Evolutionary conservation across 2,888 invertebrate species (phyloP).

Genomic region (Apomyelois bistriatella): DNA sequence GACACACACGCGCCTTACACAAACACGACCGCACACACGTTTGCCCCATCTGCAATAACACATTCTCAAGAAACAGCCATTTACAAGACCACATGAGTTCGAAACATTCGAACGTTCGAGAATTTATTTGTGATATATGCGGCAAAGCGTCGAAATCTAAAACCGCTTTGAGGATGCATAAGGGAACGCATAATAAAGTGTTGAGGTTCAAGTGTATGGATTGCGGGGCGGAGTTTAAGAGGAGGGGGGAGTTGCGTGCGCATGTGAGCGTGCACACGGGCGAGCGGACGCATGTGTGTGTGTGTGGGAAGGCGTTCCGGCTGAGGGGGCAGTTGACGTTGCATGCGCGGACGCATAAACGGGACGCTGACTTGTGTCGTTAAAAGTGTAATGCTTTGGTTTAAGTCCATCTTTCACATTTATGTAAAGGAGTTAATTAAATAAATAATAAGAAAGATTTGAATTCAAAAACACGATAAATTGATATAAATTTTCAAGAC

Average conservation of each 20-base stretch:
- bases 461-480: too few species aligned
- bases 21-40: constrained; percentile 69
- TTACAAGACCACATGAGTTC: constrained; percentile 67
- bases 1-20: constrained; percentile 75
- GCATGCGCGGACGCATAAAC: constrained; percentile 37
- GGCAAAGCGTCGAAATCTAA: constrained; percentile 73
- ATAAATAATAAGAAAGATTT: too few species aligned
- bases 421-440: too few species aligned
- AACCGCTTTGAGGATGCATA: constrained; percentile 74
- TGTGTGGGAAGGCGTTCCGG: constrained; percentile 75
- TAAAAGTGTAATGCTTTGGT: too few species aligned
- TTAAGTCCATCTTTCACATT: too few species aligned
- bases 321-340: constrained; percentile 47
- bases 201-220: constrained; percentile 59
- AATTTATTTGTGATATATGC: constrained; percentile 77
- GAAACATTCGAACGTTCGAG: constrained; percentile 62
- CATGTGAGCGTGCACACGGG: constrained; percentile 80
- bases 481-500: too few species aligned
- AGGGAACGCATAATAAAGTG: constrained; percentile 48
- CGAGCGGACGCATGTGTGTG: constrained; percentile 73
- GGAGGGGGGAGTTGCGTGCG: constrained; percentile 72
- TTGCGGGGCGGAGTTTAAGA: constrained; percentile 78
- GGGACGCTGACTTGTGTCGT: constrained; percentile 6
- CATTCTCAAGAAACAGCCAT: constrained; percentile 70
- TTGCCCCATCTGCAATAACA: constrained; percentile 57